Conservation (phyloP, 2,888 invertebrate genomes). For the Venustoraphidia nigricollis region DNA sequence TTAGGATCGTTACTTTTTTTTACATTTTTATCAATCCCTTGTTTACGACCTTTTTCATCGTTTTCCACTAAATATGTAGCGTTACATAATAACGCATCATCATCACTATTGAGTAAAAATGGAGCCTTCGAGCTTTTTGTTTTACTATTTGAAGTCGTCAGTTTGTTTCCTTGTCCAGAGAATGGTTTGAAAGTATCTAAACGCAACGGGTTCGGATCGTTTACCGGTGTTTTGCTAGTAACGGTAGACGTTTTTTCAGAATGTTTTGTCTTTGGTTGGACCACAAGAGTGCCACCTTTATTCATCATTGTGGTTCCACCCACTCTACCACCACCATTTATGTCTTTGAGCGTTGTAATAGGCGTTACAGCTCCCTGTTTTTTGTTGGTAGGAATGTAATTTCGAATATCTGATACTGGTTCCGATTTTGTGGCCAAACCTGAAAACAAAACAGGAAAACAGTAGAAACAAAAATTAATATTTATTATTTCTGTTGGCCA, state of each 20-base stretch:
- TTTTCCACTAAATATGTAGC: neutral
- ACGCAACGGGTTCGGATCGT: neutral
- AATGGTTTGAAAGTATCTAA: neutral
- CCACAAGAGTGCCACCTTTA: neutral
- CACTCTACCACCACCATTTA: too few relatives aligned
- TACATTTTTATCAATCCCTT: neutral
- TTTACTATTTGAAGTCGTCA: constrained; percentile 1
- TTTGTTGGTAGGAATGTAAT: constrained; percentile 4
- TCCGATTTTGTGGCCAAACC: neutral
- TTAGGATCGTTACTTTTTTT: neutral
- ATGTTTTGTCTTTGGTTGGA: neutral
- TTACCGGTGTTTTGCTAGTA: neutral
- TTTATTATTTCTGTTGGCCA: constrained; percentile 2
- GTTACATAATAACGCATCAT: too few relatives aligned
- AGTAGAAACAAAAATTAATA: constrained; percentile 5
- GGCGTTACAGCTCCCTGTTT: neutral
- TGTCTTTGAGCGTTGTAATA: neutral
- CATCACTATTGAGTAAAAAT: too few relatives aligned
- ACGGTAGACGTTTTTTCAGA: neutral
- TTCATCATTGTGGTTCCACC: neutral
- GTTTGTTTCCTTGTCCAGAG: neutral
- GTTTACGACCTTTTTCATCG: neutral
- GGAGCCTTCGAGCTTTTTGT: too few relatives aligned
- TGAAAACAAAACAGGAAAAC: constrained; percentile 2
- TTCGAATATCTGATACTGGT: constrained; percentile 7